phyloP scores from a whole-genome alignment of 1,140 invertebrate genomes.

The Halyomorpha halys region DNA sequence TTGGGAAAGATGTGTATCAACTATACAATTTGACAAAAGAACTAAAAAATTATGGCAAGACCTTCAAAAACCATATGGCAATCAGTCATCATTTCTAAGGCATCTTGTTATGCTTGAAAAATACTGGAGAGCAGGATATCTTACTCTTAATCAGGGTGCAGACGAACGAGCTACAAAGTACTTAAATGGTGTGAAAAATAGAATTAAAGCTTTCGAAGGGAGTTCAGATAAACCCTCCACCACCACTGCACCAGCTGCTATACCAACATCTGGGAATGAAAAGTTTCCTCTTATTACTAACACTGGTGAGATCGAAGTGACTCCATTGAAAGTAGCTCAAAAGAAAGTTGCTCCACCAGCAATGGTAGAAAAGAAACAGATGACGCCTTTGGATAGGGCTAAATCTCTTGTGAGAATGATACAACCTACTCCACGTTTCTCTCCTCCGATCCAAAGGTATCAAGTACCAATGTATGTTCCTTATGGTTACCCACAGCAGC shows the following conservation, averaged over 20 bases:
- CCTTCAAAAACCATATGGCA: conserved; percentile 70
- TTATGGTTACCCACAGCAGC: neutral
- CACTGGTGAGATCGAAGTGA: conserved; percentile 24
- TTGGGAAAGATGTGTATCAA: conserved; percentile 66
- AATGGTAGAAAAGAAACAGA: conserved; percentile 3
- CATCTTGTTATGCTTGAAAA: conserved; percentile 72
- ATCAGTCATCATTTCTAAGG: conserved; percentile 68
- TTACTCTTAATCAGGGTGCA: conserved; percentile 58
- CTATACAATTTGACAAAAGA: conserved; percentile 69
- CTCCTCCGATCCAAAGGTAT: conserved; percentile 10
- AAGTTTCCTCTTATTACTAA: conserved; percentile 6
- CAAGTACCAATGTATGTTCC: neutral
- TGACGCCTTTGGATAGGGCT: conserved; percentile 16
- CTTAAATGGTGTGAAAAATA: conserved; percentile 64
- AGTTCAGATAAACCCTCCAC: conserved; percentile 24
- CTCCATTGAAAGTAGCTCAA: conserved; percentile 11
- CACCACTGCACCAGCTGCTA: neutral
- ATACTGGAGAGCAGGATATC: conserved; percentile 57
- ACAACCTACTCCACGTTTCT: neutral
- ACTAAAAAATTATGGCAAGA: conserved; percentile 69
- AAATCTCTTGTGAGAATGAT: conserved; percentile 24
- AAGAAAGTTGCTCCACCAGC: neutral
- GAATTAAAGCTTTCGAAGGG: conserved; percentile 60
- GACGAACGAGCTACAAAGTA: conserved; percentile 62
- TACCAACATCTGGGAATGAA: neutral